A percentile compares a stretch with the other conserved stretches of the same genome.
Evolutionary conservation across 2,888 invertebrate species (phyloP).

Genomic region (Noctua pronuba): DNA sequence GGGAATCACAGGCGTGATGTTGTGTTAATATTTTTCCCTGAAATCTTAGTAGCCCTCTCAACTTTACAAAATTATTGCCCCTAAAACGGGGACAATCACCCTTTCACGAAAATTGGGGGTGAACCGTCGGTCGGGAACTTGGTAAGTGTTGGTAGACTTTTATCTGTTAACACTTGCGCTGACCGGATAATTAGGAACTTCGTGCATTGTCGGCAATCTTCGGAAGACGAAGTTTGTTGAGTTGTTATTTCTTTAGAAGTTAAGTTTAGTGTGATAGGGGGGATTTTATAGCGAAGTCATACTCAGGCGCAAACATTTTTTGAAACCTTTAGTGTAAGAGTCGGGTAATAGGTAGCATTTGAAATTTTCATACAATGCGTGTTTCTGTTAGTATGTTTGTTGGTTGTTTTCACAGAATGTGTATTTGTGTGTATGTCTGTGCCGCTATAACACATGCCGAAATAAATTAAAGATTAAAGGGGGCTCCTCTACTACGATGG

Average conservation of each 20-base stretch:
- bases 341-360: no score
- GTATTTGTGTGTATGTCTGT: no score
- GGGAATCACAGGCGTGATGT: no score
- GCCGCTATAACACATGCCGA: no score
- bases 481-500: no score
- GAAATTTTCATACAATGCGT: no score
- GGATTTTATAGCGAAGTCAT: neutral
- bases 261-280: neutral
- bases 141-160: constrained; percentile 34
- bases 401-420: no score
- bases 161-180: constrained; percentile 45
- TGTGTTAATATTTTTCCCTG: neutral
- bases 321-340: no score
- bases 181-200: constrained; percentile 52
- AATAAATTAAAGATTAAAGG: no score
- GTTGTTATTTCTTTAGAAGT: constrained; percentile 11
- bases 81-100: constrained; percentile 8
- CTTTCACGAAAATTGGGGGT: constrained; percentile 36
- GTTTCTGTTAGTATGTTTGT: no score
- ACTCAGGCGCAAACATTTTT: neutral
- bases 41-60: neutral
- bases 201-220: constrained; percentile 31
- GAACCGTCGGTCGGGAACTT: constrained; percentile 26
- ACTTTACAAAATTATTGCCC: neutral
- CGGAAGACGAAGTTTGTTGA: neutral